A percentile compares a stretch with the other conserved stretches of the same genome.
phyloP scores from a whole-genome alignment of 2,113 vertebrate species.

The Syngnathus scovelli region DNA sequence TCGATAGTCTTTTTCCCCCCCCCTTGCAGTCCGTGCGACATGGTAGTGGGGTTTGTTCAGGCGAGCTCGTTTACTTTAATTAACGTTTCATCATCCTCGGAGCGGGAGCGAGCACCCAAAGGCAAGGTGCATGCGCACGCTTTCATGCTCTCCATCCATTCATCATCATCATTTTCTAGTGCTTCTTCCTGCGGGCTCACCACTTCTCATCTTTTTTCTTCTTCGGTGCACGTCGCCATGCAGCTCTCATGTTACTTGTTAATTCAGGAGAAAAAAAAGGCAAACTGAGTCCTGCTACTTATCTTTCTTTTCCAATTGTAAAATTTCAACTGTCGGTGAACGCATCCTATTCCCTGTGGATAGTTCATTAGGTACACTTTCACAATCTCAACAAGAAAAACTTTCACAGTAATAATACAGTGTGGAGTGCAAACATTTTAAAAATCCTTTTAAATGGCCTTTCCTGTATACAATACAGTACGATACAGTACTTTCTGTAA shows the following conservation, averaged over 20 bases:
- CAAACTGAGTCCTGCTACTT: slow-evolving; percentile 1
- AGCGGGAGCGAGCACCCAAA: slow-evolving; percentile 35
- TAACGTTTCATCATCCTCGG: slow-evolving; percentile 71
- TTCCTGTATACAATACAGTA: too few relatives aligned
- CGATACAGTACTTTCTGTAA: too few relatives aligned
- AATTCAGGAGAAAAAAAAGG: slow-evolving; percentile 38
- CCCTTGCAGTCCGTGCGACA: slow-evolving; percentile 47
- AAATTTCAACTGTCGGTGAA: background rate
- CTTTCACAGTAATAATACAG: background rate
- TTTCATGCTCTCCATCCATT: slow-evolving; percentile 59
- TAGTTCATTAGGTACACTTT: background rate
- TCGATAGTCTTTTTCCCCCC: background rate
- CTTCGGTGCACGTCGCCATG: slow-evolving; percentile 23
- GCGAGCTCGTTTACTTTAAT: slow-evolving; percentile 73
- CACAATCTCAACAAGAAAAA: background rate
- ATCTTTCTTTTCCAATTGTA: slow-evolving; percentile 22
- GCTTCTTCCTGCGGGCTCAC: slow-evolving; percentile 20
- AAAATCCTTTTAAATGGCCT: too few relatives aligned
- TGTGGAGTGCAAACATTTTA: too few relatives aligned
- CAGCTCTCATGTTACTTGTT: slow-evolving; percentile 47
- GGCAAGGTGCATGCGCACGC: slow-evolving; percentile 19
- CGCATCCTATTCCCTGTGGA: background rate
- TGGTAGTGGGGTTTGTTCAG: slow-evolving; percentile 68
- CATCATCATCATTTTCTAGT: slow-evolving; percentile 36
- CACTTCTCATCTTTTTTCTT: slow-evolving; percentile 41